Evolutionary conservation across 1,140 invertebrate species (phyloP).

Genomic region (Pseudobourletiella spinata): DNA sequence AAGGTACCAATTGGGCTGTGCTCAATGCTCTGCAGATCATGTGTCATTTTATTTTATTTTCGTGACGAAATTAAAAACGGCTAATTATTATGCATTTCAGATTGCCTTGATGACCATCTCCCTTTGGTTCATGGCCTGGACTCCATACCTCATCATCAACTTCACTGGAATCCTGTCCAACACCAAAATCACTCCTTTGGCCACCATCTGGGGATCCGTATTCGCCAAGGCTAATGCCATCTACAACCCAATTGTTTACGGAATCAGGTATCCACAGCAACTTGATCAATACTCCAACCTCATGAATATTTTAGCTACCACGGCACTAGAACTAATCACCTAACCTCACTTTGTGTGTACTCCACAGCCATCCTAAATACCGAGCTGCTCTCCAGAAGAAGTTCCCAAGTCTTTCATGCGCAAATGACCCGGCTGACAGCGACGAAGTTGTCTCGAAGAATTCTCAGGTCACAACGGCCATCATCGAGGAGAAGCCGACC

Average conservation of each 20-base stretch:
- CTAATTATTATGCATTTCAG: too few relatives aligned
- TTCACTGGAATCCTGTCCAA: conserved; percentile 61
- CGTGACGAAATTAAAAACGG: too few relatives aligned
- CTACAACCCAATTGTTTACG: conserved; percentile 75
- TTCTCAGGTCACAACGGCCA: conserved; percentile 20
- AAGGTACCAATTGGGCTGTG: too few relatives aligned
- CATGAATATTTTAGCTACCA: too few relatives aligned
- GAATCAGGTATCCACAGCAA: conserved; percentile 59
- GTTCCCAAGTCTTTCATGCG: conserved; percentile 58
- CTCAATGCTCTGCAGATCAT: too few relatives aligned
- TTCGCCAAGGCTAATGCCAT: conserved; percentile 69
- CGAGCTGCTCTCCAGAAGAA: conserved; percentile 58
- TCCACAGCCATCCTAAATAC: conserved; percentile 63
- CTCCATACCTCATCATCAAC: conserved; percentile 72
- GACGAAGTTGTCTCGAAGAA: conserved; percentile 38
- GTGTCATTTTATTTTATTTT: too few relatives aligned
- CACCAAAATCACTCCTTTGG: conserved; percentile 56
- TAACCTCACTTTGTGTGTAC: too few relatives aligned
- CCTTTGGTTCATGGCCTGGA: conserved; percentile 76
- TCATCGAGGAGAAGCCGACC: conserved; percentile 22
- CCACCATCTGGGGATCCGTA: conserved; percentile 66
- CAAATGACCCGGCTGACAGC: conserved; percentile 38
- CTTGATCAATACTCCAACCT: too few relatives aligned
- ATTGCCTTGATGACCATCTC: conserved; percentile 71
- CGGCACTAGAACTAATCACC: too few relatives aligned